Base-by-base conservation (phyloP, 2,888 invertebrate genomes). In the Cataglyphis rosenhaueri region DNA sequence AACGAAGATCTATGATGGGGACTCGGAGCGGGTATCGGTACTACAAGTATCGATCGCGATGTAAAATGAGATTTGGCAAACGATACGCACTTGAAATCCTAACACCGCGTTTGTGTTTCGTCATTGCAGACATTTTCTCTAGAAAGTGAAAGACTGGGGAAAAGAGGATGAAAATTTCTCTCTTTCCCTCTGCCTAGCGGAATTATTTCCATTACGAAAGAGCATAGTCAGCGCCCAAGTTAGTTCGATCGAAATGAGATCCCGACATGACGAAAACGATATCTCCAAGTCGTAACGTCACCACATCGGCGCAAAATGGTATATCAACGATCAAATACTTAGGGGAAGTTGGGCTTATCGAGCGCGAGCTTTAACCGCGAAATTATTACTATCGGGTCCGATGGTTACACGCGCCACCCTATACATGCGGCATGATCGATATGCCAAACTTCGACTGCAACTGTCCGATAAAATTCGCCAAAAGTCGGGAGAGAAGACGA, bases 401-500 rank as follows among this genome's bases (percentile, higher is more conserved):
- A 59, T 59, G 8, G 15, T 52, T 71, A 61, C 8, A 62, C 29
- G n/a, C 38, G 41, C n/a, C 41, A 73, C 32, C n/a, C 8, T 44
- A 48, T 21, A 62, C n/a, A 10, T 18, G 10, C 1, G 38, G n/a
- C 61, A 32, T 61, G 52, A 75, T 35, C 35, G 75, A 75, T 75
- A 64, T 9, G 25, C 48, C 75, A 35, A 75, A 75, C 52, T 75
- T 64, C 8, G 52, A 35, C 64, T 75, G 48, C 48, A 64, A 38
- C 35, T 64, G 32, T 48, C 21, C 21, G 64, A 75, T 75, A 52
- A 64, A 52, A 75, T 75, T 75, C 48, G 32, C 8, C 74, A 21
- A 64, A 64, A 64, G 8, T 52, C 48, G 48, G 21, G 35, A 64
- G 64, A 75, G 64, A 75, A 64, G 64, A 75, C 48, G 64, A 12